Evolutionary conservation across 2,113 vertebrate genomes (phyloP), one percentile per base, ranked within the genome.

Genomic region (Lichenostomus cassidix): DNA sequence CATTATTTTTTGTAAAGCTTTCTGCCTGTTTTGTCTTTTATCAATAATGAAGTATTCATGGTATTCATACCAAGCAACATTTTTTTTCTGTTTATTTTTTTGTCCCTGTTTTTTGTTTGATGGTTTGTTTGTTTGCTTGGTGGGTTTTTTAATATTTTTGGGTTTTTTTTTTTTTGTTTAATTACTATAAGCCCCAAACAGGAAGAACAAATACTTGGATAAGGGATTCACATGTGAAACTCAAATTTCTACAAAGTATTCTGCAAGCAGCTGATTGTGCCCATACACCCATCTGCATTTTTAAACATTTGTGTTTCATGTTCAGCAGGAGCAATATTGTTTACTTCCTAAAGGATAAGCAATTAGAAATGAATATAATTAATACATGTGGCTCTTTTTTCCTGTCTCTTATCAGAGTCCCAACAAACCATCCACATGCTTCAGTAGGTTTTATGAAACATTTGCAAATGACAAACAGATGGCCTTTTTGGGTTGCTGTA

Each of bases 401-500:
- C 53, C 27, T 33, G 60, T 52, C 35, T 89, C 41, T 92, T 93
- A 89, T 77, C 85, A 71, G 64, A 60, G 71, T 60, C 89, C 28
- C 68, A 92, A 81, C 79, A 90, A 78, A 15, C 55, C 60, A 41
- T 95, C 73, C 82, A 63, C n/a, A 52, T 83, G 88, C 88, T 94
- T 95, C 90, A 86, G 83, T 47, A 78, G 85, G 60, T 90, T 97
- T 97, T 94, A 78, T 90, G 92, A 94, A 96, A 92, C 37, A 1
- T 64, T 95, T 90, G 71, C 60, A 93, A 71, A 86, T 93, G 90
- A 94, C 85, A 92, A 89, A 71, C 95, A 97, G 94, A 96, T 94
- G 92, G 93, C 60, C 85, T 94, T 89, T 94, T 88, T 83, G 92
- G 70, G 75, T 94, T 94, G 79, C 73, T 90, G 88, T 90, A 83